Percentiles rank a stretch among this genome's conserved stretches.
These are phyloP conservation scores for Caenorhabditis macrosperma DNA, from an alignment of 2,888 invertebrate genomes.

Conservation along the genomic window DNA sequence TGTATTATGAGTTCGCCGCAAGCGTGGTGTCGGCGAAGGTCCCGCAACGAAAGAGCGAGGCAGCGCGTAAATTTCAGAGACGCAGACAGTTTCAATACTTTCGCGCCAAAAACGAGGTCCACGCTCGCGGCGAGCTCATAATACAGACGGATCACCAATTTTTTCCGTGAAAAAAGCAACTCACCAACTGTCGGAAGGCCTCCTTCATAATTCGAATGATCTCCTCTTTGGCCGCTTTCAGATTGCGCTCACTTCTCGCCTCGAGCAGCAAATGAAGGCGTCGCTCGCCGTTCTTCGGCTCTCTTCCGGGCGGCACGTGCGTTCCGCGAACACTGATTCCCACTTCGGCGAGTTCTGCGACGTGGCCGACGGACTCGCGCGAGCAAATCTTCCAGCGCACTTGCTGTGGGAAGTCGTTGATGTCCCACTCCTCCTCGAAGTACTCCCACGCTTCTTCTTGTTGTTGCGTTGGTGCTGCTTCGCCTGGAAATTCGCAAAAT, in stretches of 20 bases:
- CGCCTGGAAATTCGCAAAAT: slow-evolving; percentile 29
- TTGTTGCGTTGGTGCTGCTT: slow-evolving; percentile 81
- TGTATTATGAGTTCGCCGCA: too few relatives aligned
- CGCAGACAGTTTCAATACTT: too few relatives aligned
- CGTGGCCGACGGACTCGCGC: slow-evolving; percentile 93
- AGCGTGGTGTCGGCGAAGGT: too few relatives aligned
- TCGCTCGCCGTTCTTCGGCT: slow-evolving; percentile 59
- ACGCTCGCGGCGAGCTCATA: too few relatives aligned
- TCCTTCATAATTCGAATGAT: slow-evolving; percentile 98
- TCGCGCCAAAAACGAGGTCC: too few relatives aligned
- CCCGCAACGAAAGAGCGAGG: too few relatives aligned
- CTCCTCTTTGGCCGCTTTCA: slow-evolving; percentile 95
- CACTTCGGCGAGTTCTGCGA: slow-evolving; percentile 98
- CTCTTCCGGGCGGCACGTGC: slow-evolving; percentile 90
- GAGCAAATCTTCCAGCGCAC: slow-evolving; percentile 95
- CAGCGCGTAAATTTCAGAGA: too few relatives aligned
- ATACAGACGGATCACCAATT: too few relatives aligned
- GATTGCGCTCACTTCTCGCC: slow-evolving; percentile 88
- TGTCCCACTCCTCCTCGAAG: slow-evolving; percentile 98
- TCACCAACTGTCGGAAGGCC: slow-evolving; percentile 89
- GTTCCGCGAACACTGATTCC: slow-evolving; percentile 99
- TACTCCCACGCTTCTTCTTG: slow-evolving; percentile 84
- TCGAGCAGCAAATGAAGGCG: slow-evolving; percentile 60
- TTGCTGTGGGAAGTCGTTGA: slow-evolving; percentile 99
- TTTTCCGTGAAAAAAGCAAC: too few relatives aligned